These are phyloP conservation scores for Hirudo medicinalis DNA, from an alignment of 1,140 invertebrate genomes.

Conservation along the genomic window DNA sequence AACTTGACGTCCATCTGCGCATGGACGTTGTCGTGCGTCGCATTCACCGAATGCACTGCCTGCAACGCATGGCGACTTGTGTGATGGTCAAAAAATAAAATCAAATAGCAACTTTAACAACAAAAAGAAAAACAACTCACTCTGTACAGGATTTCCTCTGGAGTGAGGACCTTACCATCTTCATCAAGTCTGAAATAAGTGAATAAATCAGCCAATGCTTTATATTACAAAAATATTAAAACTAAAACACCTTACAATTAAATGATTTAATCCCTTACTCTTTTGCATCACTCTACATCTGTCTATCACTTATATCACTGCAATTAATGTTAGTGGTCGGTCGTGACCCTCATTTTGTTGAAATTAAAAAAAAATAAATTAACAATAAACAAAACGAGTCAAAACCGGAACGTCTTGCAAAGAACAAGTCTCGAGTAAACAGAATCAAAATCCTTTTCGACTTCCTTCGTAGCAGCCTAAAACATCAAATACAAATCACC, in stretches of 20 bases:
- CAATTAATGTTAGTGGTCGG: too few relatives aligned
- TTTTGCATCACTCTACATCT: too few relatives aligned
- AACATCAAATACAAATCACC: constrained; percentile 26
- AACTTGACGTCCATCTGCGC: constrained; percentile 97
- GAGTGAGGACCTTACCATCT: constrained; percentile 94
- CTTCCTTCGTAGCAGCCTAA: constrained; percentile 71
- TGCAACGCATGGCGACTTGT: constrained; percentile 45
- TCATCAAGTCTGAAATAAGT: constrained; percentile 61
- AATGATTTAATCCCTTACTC: too few relatives aligned
- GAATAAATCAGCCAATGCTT: too few relatives aligned
- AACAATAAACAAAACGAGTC: background rate
- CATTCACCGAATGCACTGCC: constrained; percentile 87
- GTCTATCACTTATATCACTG: too few relatives aligned
- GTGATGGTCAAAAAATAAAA: background rate
- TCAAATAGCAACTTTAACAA: background rate
- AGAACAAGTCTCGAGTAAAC: constrained; percentile 90
- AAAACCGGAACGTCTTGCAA: constrained; percentile 75
- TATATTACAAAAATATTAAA: too few relatives aligned
- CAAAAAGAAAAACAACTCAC: constrained; percentile 29
- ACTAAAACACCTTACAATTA: too few relatives aligned
- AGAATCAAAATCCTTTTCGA: constrained; percentile 93
- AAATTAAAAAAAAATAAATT: too few relatives aligned
- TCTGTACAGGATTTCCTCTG: constrained; percentile 71
- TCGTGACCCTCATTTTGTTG: too few relatives aligned
- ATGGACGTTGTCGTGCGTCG: constrained; percentile 83